A percentile compares a stretch with the other conserved stretches of the same genome.
Conservation (phyloP, 2,888 invertebrate genomes). For the Tetramorium bicarinatum region DNA sequence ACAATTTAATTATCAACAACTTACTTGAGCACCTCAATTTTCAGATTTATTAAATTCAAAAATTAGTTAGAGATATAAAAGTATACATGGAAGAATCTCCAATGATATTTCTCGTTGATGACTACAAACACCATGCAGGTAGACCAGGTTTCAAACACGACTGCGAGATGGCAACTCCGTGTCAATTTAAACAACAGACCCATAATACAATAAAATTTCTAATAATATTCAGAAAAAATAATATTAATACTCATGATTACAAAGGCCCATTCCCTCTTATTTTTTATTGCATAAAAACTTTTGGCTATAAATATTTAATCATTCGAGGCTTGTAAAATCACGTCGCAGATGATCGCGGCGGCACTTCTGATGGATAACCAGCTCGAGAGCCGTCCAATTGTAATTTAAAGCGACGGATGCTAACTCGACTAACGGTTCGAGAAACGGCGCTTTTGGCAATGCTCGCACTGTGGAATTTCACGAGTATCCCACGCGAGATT, state of each 20-base stretch:
- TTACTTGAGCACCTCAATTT: not conserved
- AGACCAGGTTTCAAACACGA: not conserved
- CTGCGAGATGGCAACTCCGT: slow-evolving; percentile 37
- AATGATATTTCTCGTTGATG: not conserved
- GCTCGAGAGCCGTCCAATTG: slow-evolving; percentile 34
- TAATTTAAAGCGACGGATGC: slow-evolving; percentile 44
- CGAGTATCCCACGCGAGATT: slow-evolving; percentile 54
- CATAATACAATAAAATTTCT: not conserved
- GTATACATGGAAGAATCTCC: not conserved
- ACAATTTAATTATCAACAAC: not conserved
- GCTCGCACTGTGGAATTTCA: slow-evolving; percentile 54
- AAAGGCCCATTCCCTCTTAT: not conserved
- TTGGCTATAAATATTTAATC: not conserved
- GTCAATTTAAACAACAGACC: slow-evolving; percentile 15
- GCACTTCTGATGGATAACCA: slow-evolving; percentile 20
- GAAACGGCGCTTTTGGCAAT: slow-evolving; percentile 55
- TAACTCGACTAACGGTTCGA: slow-evolving; percentile 56
- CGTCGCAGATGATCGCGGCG: not conserved
- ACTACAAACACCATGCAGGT: not conserved
- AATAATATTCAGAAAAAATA: not conserved
- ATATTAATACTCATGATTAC: not conserved
- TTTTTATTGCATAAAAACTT: not conserved
- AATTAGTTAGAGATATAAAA: not conserved
- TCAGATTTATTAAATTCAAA: not conserved
- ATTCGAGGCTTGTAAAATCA: slow-evolving; percentile 18